Evolutionary conservation across 1,140 invertebrate genomes (phyloP).

Genomic region (Ptiloglossa arizonensis): DNA sequence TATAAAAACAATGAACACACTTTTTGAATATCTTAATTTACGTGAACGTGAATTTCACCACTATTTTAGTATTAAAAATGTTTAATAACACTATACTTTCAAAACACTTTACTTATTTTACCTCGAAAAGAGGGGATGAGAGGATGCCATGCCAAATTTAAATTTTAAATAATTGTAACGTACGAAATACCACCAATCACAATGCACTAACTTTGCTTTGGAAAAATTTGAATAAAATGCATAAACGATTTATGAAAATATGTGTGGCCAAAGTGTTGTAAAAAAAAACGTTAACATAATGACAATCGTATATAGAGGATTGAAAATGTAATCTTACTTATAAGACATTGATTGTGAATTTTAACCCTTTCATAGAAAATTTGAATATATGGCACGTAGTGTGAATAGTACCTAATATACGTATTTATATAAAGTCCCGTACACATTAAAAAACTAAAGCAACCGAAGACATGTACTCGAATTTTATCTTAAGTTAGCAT

Average conservation of each 20-base stretch:
- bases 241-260: too few species aligned
- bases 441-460: too few species aligned
- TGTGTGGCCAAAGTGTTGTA: too few species aligned
- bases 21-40: not conserved
- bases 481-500: too few species aligned
- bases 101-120: not conserved
- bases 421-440: too few species aligned
- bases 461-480: too few species aligned
- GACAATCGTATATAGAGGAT: too few species aligned
- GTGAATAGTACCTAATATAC: too few species aligned
- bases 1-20: not conserved
- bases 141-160: not conserved
- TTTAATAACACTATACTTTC: not conserved
- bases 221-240: too few species aligned
- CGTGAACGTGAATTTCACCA: not conserved
- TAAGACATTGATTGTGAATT: too few species aligned
- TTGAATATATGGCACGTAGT: not conserved
- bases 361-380: not conserved
- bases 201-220: not conserved
- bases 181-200: not conserved
- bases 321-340: too few species aligned
- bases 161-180: conserved; percentile 27
- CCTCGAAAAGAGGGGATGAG: not conserved
- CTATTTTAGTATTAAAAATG: not conserved
- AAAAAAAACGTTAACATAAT: too few species aligned